Conservation (phyloP, 2,888 invertebrate genomes). For the Meliscaeva auricollis region DNA sequence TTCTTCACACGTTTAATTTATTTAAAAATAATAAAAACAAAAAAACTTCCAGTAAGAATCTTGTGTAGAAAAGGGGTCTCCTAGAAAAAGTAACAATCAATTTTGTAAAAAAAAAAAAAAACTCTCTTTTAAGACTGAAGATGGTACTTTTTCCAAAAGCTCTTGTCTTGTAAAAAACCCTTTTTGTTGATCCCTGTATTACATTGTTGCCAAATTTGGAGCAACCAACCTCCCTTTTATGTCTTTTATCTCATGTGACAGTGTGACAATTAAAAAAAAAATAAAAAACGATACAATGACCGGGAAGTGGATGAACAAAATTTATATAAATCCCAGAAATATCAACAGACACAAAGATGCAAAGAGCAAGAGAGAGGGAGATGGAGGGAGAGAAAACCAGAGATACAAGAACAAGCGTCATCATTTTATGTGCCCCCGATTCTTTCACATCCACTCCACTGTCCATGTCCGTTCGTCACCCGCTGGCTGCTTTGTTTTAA, state of each 20-base stretch:
- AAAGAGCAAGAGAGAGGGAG: conserved; percentile 12
- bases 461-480: neutral
- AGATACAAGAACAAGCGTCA: conserved; percentile 4
- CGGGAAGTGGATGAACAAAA: conserved; percentile 36
- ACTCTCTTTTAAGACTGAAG: neutral
- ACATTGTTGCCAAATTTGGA: conserved; percentile 61
- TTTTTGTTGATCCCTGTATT: neutral
- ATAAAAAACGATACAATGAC: conserved; percentile 64
- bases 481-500: conserved; percentile 21
- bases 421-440: neutral
- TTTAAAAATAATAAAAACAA: neutral
- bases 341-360: neutral
- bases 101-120: neutral
- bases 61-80: neutral
- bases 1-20: neutral
- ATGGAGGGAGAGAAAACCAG: neutral
- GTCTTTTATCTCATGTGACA: conserved; percentile 25
- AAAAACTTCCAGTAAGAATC: neutral
- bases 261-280: conserved; percentile 60
- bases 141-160: neutral
- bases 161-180: neutral
- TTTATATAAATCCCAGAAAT: conserved; percentile 31
- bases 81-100: neutral
- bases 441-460: neutral
- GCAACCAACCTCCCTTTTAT: conserved; percentile 22